Evolutionary conservation across 2,797 vertebrate genomes (phyloP), one percentile per base, ranked within the genome.

Genomic region (Betta splendens): DNA sequence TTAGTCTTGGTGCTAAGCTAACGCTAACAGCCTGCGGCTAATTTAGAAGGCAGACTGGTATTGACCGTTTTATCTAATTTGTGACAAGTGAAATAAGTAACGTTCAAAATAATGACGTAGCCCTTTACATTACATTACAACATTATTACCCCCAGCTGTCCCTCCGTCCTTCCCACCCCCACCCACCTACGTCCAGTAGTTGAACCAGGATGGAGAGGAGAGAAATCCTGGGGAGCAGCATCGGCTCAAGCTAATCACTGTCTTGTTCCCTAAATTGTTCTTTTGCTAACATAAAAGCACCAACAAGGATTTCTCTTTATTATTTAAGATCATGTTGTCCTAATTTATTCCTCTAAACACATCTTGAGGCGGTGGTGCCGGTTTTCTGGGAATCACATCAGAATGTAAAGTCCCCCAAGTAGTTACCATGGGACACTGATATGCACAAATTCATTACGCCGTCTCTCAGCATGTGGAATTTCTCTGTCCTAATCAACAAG

Each of bases 241-340:
- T 79, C 47, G 71, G 58, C 43, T 86, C 72, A 84, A 87, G 86
- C 73, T 78, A 77, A 81, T 83, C 69, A 64, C 65, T 66, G 73
- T 77, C 77, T 81, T 77, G 69, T 75, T 80, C 72, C 63, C 51
- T 69, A 54, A 47, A 61, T 77, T 72, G 66, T 72, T 69, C 63
- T 64, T 21, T 68, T 64, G 64, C 36, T 32, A 59, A 55, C 57
- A 66, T 47, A 47, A 35, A 13, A 36, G 37, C 46, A 57, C 46
- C 49, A 60, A 60, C 16, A 1, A 49, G 28, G 12, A 36, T 65
- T 39, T 72, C 42, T 60, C 46, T 66, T 43, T 59, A 57, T 46
- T 59, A 43, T 47, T n/a, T 15, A 21, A 43, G 40, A 25, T 23
- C 21, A 36, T 31, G 38, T n/a, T 17, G 6, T 29, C 33, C 23